These are phyloP conservation scores for Schrankia costaestrigalis DNA, from an alignment of 2,888 invertebrate genomes.

Conservation along the genomic window DNA sequence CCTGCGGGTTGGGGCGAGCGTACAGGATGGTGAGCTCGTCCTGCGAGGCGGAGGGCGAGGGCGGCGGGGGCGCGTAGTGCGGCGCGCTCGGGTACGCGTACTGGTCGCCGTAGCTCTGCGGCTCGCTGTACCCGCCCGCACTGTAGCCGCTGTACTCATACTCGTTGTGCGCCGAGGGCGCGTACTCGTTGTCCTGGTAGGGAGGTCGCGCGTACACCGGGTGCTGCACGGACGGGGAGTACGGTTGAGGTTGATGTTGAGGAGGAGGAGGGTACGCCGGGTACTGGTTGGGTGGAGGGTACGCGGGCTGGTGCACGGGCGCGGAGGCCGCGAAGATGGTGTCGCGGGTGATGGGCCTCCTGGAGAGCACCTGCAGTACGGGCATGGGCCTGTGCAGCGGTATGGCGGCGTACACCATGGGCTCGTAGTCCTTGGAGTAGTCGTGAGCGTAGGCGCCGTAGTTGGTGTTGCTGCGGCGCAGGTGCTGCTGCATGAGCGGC, in stretches of 20 bases:
- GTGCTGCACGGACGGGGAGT: constrained; percentile 22
- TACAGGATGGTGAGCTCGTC: constrained; percentile 50
- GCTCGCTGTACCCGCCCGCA: constrained; percentile 10
- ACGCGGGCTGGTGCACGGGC: constrained; percentile 26
- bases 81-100: constrained; percentile 6
- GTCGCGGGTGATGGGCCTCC: constrained; percentile 13
- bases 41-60: constrained; percentile 4
- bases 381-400: constrained; percentile 57
- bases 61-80: constrained; percentile 12
- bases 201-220: constrained; percentile 29
- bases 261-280: constrained; percentile 29
- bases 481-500: constrained; percentile 35
- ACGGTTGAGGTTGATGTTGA: constrained; percentile 5
- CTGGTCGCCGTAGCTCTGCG: constrained; percentile 1
- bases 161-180: constrained; percentile 9
- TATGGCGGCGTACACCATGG: constrained; percentile 56
- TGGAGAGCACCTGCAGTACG: constrained; percentile 29
- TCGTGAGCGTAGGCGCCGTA: constrained; percentile 42
- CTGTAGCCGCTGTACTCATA: constrained; percentile 16
- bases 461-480: constrained; percentile 34
- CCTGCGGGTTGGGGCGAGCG: constrained; percentile 55
- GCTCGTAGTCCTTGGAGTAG: constrained; percentile 48
- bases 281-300: constrained; percentile 21
- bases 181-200: constrained; percentile 16
- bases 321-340: too few relatives aligned